Base-by-base conservation (phyloP, 2,113 vertebrate species). In the Fulmarus glacialis region DNA sequence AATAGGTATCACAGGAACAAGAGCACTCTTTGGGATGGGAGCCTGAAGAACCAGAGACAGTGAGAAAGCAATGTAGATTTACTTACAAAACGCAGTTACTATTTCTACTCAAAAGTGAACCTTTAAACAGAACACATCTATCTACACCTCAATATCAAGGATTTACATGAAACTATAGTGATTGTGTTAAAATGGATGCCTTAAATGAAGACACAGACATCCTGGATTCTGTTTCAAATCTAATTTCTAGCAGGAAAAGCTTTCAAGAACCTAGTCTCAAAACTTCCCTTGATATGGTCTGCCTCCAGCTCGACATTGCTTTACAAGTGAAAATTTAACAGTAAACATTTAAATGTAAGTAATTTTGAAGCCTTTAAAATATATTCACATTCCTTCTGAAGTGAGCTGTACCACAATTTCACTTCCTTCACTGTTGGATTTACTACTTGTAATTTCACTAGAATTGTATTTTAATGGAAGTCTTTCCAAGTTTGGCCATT, bases 1-100 rank as follows among this genome's bases (percentile, higher is more conserved):
- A 93, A 99, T 99, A 23, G 99, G 99, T 96, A 99, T 99, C 83
- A 98, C 98, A 72, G 99, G 99, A 68, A 99, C 98, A 52, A 99
- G 99, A 47, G 99, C 98, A 97, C 98, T 99, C 98, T 99, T 99
- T 95, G 99, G 99, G 98, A 99, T 98, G 18, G 99, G 98, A 52
- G 99, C 98, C 99, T 99, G 97, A 64, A 95, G 82, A 94, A 68
- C 13, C 45, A 67, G 32, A 82, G 32, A 53, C 15, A 58, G 32
- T 4, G 15, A 96, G 20, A 92, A 96, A 95, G 58, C 14, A 52
- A 64, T 15, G 27, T 11, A 77, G 22, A 71, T 64, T 71, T 62
- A 88, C 21, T 63, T 81, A 78, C 14, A 94, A 52, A 66, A 42
- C 42, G 45, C 30, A 66, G 45, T 53, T 71, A 77, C 14, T 55